These are phyloP conservation scores for Melopsittacus undulatus DNA, from an alignment of 2,797 vertebrate genomes.

Conservation along the genomic window DNA sequence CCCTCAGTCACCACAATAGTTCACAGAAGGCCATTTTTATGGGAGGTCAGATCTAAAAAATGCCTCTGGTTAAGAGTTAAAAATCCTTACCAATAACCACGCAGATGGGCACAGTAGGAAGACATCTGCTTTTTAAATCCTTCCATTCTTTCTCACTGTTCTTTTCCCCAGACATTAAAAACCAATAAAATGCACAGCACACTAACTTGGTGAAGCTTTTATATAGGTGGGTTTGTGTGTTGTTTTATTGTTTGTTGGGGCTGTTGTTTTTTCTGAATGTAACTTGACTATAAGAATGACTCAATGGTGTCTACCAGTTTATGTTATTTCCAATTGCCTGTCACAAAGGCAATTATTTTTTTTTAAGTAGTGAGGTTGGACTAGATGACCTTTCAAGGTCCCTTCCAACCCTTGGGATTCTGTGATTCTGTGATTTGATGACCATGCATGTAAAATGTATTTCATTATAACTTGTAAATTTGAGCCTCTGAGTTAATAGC, in stretches of 20 bases:
- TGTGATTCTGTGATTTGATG: not conserved
- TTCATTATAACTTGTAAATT: not conserved
- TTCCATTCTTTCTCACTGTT: not conserved
- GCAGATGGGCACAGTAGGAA: not conserved
- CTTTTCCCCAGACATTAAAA: not conserved
- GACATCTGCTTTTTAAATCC: not conserved
- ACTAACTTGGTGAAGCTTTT: not conserved
- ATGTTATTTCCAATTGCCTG: not conserved
- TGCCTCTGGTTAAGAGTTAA: not conserved
- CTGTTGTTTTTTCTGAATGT: not conserved
- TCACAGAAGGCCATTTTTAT: not conserved
- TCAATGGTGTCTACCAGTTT: not conserved
- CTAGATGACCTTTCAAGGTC: too few relatives aligned
- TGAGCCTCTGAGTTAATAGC: not conserved
- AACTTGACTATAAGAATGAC: not conserved
- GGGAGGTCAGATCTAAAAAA: not conserved
- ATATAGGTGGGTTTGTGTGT: fast-evolving
- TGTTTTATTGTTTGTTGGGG: not conserved
- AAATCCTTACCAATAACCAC: not conserved
- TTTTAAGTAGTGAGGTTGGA: not conserved
- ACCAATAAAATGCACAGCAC: not conserved
- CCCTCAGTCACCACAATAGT: not conserved
- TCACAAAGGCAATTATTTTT: not conserved
- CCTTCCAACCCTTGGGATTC: too few relatives aligned
- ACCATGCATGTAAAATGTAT: fast-evolving